Evolutionary conservation across 2,888 invertebrate genomes (phyloP).

Genomic region (Drosophila fungiperda): DNA sequence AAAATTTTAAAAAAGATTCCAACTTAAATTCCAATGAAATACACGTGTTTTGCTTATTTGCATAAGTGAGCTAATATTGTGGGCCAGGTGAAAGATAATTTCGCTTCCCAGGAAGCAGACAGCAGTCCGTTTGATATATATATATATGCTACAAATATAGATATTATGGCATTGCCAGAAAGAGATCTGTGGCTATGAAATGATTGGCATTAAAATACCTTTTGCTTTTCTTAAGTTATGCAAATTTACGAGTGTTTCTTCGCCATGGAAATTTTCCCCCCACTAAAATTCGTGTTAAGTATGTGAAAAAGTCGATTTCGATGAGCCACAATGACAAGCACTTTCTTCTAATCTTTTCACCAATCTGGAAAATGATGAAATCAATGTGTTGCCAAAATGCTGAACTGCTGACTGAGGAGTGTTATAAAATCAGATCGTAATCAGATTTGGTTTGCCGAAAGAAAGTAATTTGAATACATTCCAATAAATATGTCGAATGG

Average conservation of each 20-base stretch:
- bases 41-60: constrained; percentile 40
- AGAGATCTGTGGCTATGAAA: constrained; percentile 40
- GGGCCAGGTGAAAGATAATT: constrained; percentile 43
- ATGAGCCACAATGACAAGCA: constrained; percentile 61
- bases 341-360: constrained; percentile 18
- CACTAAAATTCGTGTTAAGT: constrained; percentile 42
- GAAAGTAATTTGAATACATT: constrained; percentile 33
- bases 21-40: constrained; percentile 56
- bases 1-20: constrained; percentile 37
- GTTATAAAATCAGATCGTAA: constrained; percentile 27
- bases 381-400: constrained; percentile 18
- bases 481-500: constrained; percentile 42
- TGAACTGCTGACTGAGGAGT: constrained; percentile 13
- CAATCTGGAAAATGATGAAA: constrained; percentile 38
- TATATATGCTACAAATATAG: constrained; percentile 17
- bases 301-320: constrained; percentile 49
- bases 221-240: constrained; percentile 13
- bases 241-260: constrained; percentile 51
- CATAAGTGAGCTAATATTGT: constrained; percentile 40
- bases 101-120: constrained; percentile 62
- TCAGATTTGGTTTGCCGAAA: constrained; percentile 25
- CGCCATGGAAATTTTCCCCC: constrained; percentile 38
- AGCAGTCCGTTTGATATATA: constrained; percentile 21
- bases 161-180: constrained; percentile 51
- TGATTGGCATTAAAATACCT: constrained; percentile 26